These are phyloP conservation scores for Vollenhovia emeryi DNA, from an alignment of 1,140 invertebrate genomes.

Conservation along the genomic window DNA sequence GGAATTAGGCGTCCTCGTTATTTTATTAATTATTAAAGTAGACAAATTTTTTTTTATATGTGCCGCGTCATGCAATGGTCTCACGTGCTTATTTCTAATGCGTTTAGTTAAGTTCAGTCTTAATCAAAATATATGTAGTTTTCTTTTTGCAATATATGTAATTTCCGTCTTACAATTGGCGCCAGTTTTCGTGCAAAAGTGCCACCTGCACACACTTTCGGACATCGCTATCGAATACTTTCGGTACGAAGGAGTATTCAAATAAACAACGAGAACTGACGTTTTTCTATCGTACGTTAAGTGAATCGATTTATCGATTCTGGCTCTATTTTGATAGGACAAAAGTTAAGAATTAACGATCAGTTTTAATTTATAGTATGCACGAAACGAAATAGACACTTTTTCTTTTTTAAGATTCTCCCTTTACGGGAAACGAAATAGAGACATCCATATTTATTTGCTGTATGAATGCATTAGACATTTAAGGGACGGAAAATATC, in stretches of 20 bases:
- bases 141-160: constrained; percentile 17
- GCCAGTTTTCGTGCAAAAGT: neutral
- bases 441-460: constrained; percentile 60
- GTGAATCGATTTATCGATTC: neutral
- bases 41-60: constrained; percentile 28
- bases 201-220: neutral
- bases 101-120: constrained; percentile 1
- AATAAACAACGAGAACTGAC: neutral
- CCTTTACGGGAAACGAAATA: too few relatives aligned
- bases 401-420: too few relatives aligned
- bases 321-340: constrained; percentile 10
- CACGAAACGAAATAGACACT: constrained; percentile 18
- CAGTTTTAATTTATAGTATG: constrained; percentile 34
- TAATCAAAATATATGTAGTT: constrained; percentile 30
- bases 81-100: constrained; percentile 38
- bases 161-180: neutral
- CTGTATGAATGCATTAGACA: constrained; percentile 63
- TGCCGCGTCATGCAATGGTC: neutral
- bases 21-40: constrained; percentile 12
- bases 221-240: neutral
- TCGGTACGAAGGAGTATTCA: neutral
- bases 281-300: neutral
- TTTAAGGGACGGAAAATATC: constrained; percentile 59
- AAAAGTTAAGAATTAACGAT: neutral
- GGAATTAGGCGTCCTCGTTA: constrained; percentile 2